Evolutionary conservation across 2,888 invertebrate species (phyloP).

Genomic region (Dicranocentrus wangi): DNA sequence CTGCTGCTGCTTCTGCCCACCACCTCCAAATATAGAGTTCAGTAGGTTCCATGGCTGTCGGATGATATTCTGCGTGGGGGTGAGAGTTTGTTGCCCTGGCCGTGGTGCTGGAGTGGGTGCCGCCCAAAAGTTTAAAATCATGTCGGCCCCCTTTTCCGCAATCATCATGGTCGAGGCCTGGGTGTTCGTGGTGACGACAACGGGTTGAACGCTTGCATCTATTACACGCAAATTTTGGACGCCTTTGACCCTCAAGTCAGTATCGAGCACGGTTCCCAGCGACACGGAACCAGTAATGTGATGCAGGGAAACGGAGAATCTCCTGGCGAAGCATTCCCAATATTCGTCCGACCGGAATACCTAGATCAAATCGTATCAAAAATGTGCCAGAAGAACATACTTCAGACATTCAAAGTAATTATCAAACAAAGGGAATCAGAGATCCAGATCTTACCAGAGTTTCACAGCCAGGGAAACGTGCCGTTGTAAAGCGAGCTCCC

Average conservation of each 20-base stretch:
- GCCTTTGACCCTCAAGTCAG: constrained; percentile 63
- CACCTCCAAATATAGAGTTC: too few relatives aligned
- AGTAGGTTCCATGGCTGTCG: too few relatives aligned
- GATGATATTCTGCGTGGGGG: too few relatives aligned
- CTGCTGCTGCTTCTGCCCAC: too few relatives aligned
- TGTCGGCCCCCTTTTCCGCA: constrained; percentile 42
- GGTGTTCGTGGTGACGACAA: constrained; percentile 35
- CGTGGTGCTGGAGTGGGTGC: too few relatives aligned
- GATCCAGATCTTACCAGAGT: too few relatives aligned
- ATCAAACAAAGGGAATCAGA: too few relatives aligned
- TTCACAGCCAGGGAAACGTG: constrained; percentile 67
- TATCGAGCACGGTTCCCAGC: constrained; percentile 68
- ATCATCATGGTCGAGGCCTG: constrained; percentile 45
- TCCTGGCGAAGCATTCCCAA: constrained; percentile 66
- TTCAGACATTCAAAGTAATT: too few relatives aligned
- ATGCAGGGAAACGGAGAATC: constrained; percentile 65
- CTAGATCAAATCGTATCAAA: too few relatives aligned
- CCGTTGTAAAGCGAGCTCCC: constrained; percentile 51
- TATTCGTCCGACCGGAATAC: constrained; percentile 62
- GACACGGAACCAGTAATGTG: constrained; percentile 63
- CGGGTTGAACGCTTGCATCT: constrained; percentile 59
- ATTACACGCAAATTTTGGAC: constrained; percentile 60
- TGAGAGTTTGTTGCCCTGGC: too few relatives aligned
- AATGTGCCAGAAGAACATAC: too few relatives aligned
- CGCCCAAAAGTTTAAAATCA: not conserved